Evolutionary conservation across 2,113 vertebrate species (phyloP).

Genomic region (Cisticola juncidis): DNA sequence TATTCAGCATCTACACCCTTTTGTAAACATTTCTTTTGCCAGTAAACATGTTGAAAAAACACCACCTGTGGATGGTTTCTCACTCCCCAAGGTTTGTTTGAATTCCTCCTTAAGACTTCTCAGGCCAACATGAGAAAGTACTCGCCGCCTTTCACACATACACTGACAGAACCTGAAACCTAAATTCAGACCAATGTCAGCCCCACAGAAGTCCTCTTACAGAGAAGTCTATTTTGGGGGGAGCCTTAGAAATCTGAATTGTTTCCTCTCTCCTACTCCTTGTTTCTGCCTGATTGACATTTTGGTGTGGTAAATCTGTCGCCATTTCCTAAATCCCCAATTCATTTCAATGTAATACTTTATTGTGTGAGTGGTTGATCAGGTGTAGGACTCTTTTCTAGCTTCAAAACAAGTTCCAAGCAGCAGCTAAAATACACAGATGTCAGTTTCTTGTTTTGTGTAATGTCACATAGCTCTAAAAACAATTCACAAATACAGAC

Average conservation of each 20-base stretch:
- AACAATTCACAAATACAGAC: not conserved
- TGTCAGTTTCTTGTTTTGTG: not conserved
- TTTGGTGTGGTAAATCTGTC: slow-evolving; percentile 47
- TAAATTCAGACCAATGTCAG: too few relatives aligned
- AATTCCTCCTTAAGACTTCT: too few relatives aligned
- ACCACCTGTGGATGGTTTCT: too few relatives aligned
- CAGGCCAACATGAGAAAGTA: too few relatives aligned
- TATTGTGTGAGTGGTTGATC: not conserved
- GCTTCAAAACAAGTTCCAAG: not conserved
- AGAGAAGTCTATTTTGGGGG: not conserved
- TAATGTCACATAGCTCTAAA: not conserved
- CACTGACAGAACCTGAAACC: too few relatives aligned
- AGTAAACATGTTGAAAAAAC: too few relatives aligned
- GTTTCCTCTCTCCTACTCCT: slow-evolving; percentile 43
- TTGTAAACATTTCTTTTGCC: too few relatives aligned
- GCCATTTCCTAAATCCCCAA: slow-evolving; percentile 51
- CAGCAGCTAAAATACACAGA: not conserved
- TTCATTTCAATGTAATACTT: slow-evolving; percentile 24
- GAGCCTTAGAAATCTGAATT: not conserved
- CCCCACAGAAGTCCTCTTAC: not conserved
- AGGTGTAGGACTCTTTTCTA: not conserved
- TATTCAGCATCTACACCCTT: too few relatives aligned
- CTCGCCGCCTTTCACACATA: too few relatives aligned
- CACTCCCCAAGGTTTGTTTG: too few relatives aligned
- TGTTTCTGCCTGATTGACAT: slow-evolving; percentile 55